Percentiles rank a stretch among this genome's conserved stretches.
phyloP scores from a whole-genome alignment of 2,797 vertebrate genomes.

The Gallinago stenura region DNA sequence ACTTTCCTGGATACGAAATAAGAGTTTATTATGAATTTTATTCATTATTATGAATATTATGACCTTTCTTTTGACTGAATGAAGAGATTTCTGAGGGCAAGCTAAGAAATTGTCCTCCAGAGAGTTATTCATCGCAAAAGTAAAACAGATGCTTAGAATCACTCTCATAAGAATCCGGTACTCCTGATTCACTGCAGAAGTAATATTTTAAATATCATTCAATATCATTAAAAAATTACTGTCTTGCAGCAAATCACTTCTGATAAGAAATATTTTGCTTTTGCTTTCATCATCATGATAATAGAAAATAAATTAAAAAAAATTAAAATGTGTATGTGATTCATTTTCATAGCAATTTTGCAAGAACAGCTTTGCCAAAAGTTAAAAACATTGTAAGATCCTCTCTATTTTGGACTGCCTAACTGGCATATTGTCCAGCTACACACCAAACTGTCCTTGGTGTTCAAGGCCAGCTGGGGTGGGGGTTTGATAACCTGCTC shows the following conservation, averaged over 20 bases:
- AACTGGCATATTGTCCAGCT: background rate
- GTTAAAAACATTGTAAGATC: background rate
- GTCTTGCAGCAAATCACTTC: background rate
- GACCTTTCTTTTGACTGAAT: background rate
- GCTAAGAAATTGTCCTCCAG: background rate
- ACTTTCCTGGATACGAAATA: slow-evolving; percentile 85
- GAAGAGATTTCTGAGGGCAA: background rate
- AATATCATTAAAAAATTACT: background rate
- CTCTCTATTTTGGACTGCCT: background rate
- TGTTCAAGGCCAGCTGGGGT: background rate
- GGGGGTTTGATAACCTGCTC: background rate
- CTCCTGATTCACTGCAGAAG: background rate
- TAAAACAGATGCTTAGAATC: background rate
- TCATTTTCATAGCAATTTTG: background rate
- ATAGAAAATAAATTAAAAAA: background rate
- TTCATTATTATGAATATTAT: background rate
- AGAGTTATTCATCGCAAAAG: background rate
- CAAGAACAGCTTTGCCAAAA: background rate
- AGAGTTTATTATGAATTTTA: slow-evolving; percentile 11
- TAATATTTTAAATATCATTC: background rate
- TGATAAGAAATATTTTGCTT: background rate
- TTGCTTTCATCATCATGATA: background rate
- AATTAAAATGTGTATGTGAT: background rate
- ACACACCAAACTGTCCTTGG: background rate
- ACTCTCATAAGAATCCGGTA: background rate